Evolutionary conservation across 2,113 vertebrate genomes (phyloP).

Genomic region (Corythornis madagascariensis): DNA sequence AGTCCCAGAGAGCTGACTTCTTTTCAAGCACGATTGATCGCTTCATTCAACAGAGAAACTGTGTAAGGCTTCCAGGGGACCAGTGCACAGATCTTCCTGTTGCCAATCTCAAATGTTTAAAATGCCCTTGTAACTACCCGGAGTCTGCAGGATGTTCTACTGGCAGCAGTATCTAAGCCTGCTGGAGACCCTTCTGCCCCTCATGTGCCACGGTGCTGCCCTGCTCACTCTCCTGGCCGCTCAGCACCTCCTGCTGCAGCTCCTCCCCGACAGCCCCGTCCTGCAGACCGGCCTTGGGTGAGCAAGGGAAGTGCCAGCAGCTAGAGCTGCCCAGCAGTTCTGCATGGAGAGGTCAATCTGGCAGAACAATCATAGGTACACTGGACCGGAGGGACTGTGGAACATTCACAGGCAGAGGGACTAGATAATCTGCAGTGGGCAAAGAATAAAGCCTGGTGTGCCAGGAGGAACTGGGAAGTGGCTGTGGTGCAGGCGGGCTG

Average conservation of each 20-base stretch:
- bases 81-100: fast-evolving
- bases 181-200: not conserved
- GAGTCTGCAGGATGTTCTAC: not conserved
- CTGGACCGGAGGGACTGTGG: not conserved
- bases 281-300: not conserved
- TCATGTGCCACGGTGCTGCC: not conserved
- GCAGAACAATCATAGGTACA: not conserved
- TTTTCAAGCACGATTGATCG: not conserved
- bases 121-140: not conserved
- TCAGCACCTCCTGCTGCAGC: not conserved
- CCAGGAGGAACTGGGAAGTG: not conserved
- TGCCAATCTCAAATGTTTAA: fast-evolving
- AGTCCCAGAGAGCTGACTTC: not conserved
- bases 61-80: not conserved
- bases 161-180: not conserved
- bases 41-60: not conserved
- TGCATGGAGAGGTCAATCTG: not conserved
- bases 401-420: not conserved
- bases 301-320: not conserved
- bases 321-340: not conserved
- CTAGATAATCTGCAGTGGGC: not conserved
- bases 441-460: not conserved
- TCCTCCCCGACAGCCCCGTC: not conserved
- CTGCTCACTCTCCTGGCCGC: not conserved
- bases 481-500: not conserved